Percentiles rank a stretch among this genome's conserved stretches.
phyloP scores from a whole-genome alignment of 1,140 invertebrate genomes.

The Hycleus phaleratus region DNA sequence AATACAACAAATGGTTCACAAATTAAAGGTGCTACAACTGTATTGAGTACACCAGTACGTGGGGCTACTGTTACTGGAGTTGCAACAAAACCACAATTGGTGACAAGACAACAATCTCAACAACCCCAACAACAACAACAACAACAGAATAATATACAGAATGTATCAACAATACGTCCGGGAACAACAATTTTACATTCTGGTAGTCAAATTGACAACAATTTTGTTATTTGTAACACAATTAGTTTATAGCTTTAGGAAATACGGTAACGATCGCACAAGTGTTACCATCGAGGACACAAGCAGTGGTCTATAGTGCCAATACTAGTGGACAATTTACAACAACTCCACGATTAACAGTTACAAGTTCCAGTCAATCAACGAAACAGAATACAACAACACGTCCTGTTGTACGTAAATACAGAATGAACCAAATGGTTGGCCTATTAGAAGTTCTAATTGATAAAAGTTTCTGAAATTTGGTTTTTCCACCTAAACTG shows the following conservation, averaged over 20 bases:
- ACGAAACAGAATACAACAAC: conserved; percentile 25
- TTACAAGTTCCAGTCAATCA: conserved; percentile 23
- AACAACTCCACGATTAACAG: conserved; percentile 30
- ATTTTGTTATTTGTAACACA: conserved; percentile 24
- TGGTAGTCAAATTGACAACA: conserved; percentile 34
- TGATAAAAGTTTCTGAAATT: too few relatives aligned
- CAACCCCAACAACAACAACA: background rate
- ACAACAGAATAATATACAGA: conserved; percentile 15
- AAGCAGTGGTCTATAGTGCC: conserved; percentile 38
- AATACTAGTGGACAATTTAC: conserved; percentile 32
- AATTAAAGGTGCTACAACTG: conserved; percentile 34
- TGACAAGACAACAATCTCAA: conserved; percentile 14
- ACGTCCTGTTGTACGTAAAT: conserved; percentile 27
- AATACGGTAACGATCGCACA: conserved; percentile 36
- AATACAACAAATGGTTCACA: conserved; percentile 36
- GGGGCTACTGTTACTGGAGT: conserved; percentile 34
- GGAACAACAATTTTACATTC: conserved; percentile 35
- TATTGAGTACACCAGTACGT: conserved; percentile 34
- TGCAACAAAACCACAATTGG: conserved; percentile 30
- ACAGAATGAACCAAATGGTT: background rate
- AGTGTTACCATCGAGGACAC: conserved; percentile 35
- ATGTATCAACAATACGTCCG: conserved; percentile 29
- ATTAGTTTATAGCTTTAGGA: conserved; percentile 32
- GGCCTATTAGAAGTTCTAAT: too few relatives aligned
- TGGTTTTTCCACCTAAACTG: too few relatives aligned